A percentile compares a stretch with the other conserved stretches of the same genome.
Evolutionary conservation across 2,113 vertebrate species (phyloP).

Genomic region (Bujurquina vittata): DNA sequence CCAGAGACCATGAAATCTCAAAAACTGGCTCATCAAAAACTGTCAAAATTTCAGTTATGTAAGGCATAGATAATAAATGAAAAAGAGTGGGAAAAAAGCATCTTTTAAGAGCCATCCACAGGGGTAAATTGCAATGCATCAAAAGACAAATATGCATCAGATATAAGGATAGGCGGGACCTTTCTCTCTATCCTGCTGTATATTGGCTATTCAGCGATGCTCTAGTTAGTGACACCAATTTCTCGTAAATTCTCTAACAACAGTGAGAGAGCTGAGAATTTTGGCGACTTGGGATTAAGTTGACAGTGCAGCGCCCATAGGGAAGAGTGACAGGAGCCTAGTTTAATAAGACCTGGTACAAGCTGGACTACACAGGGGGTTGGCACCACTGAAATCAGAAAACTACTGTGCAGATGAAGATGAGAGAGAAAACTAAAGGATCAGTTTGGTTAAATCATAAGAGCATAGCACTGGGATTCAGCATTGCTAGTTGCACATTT

Average conservation of each 20-base stretch:
- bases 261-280: conserved; percentile 52
- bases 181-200: conserved; percentile 35
- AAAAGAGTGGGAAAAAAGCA: conserved; percentile 41
- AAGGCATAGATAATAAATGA: conserved; percentile 75
- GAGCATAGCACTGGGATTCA: conserved; percentile 20
- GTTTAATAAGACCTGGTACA: conserved; percentile 75
- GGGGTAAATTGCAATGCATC: conserved; percentile 76
- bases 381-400: conserved; percentile 69
- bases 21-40: conserved; percentile 68
- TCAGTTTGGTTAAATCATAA: conserved; percentile 52
- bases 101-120: conserved; percentile 72
- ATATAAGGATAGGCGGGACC: conserved; percentile 60
- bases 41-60: conserved; percentile 74
- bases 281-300: conserved; percentile 60
- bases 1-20: conserved; percentile 58
- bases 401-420: conserved; percentile 72
- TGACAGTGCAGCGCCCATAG: conserved; percentile 69
- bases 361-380: conserved; percentile 72
- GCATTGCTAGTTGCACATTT: conserved; percentile 28
- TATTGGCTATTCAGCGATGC: conserved; percentile 45
- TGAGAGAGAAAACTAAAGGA: conserved; percentile 50
- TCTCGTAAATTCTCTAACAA: conserved; percentile 56
- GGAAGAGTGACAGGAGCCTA: conserved; percentile 62
- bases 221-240: conserved; percentile 34
- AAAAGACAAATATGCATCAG: conserved; percentile 79